These are phyloP conservation scores for Cremastinae sp. DNA, from an alignment of 2,888 invertebrate genomes.

Conservation along the genomic window DNA sequence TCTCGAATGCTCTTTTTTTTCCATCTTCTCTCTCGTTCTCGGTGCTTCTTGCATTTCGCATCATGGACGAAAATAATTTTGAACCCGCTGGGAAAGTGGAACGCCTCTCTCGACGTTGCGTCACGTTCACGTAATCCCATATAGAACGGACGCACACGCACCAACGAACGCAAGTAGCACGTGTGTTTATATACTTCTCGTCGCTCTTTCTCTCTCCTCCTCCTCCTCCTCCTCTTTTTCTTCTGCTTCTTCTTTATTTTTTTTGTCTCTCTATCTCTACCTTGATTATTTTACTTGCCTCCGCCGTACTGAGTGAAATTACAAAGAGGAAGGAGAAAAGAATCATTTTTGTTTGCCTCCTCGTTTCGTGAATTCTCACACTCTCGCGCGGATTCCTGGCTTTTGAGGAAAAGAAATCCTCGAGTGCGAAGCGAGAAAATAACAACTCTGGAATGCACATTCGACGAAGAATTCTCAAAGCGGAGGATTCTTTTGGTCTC, in stretches of 20 bases:
- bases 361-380: conserved; percentile 6
- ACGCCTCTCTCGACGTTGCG: conserved; percentile 45
- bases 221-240: background rate
- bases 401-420: no score
- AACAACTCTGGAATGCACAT: no score
- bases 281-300: conserved; percentile 38
- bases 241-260: no score
- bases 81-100: conserved; percentile 54
- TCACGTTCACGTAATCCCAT: conserved; percentile 49
- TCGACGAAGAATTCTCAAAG: no score
- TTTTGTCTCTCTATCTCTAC: background rate
- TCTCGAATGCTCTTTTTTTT: background rate
- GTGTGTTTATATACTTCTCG: no score
- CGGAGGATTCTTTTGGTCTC: no score
- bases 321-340: conserved; percentile 11
- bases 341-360: conserved; percentile 12
- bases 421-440: no score
- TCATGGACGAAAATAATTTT: conserved; percentile 58
- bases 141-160: conserved; percentile 19
- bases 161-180: background rate
- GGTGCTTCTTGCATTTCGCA: conserved; percentile 4
- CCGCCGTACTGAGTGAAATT: conserved; percentile 23
- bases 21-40: background rate
- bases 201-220: background rate
- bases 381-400: no score